Conservation (phyloP, 2,113 vertebrate species). For the Pristiophorus japonicus region DNA sequence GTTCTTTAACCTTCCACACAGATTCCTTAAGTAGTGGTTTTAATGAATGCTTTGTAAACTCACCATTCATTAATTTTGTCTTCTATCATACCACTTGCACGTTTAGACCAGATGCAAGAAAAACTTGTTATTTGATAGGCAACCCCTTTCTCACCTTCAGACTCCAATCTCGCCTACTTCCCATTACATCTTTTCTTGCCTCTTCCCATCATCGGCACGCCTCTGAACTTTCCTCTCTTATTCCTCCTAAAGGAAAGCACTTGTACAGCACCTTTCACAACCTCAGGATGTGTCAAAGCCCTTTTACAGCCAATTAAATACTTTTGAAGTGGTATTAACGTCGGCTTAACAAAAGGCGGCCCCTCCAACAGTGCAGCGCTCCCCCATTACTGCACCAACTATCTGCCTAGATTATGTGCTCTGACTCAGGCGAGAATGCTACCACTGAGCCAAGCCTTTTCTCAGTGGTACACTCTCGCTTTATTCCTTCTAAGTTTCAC, state of each 20-base stretch:
- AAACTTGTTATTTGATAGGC: not conserved
- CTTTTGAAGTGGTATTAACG: not conserved
- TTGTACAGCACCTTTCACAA: not conserved
- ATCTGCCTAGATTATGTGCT: not conserved
- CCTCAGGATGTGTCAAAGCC: not conserved
- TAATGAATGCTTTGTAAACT: not conserved
- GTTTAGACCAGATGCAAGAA: not conserved
- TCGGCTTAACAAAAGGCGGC: not conserved
- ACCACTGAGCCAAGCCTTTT: not conserved
- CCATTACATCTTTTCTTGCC: not conserved
- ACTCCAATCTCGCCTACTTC: not conserved
- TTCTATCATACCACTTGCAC: not conserved
- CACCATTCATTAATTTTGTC: not conserved
- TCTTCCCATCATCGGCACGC: not conserved
- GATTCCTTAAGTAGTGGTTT: not conserved
- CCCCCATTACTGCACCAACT: not conserved
- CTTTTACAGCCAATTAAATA: not conserved
- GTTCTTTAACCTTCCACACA: not conserved
- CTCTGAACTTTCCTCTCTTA: not conserved
- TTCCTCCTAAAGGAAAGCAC: not conserved
- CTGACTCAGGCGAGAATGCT: not conserved
- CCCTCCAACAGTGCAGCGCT: not conserved
- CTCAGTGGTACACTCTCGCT: not conserved
- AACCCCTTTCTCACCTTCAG: not conserved
- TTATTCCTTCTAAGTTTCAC: not conserved